phyloP scores from a whole-genome alignment of 2,888 invertebrate genomes.

The Trachelus troglodyta region DNA sequence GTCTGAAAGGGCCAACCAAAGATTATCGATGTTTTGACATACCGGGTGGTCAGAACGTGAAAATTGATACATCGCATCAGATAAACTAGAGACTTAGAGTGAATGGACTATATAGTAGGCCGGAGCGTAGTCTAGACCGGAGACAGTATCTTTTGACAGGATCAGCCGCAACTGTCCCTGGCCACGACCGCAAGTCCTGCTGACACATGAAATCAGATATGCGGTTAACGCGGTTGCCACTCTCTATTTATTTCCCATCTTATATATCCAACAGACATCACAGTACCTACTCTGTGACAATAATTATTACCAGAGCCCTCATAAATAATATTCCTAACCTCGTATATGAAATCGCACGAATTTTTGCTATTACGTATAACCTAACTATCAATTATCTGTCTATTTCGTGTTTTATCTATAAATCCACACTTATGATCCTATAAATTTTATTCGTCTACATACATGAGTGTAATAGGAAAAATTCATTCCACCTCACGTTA shows the following conservation, averaged over 20 bases:
- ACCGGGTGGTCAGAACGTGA: conserved; percentile 32
- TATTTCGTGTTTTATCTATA: background rate
- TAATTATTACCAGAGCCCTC: background rate
- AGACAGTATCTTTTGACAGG: conserved; percentile 42
- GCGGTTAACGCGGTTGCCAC: conserved; percentile 26
- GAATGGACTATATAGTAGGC: conserved; percentile 34
- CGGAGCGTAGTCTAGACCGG: background rate
- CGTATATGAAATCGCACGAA: background rate
- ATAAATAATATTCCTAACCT: background rate
- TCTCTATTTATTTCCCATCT: conserved; percentile 7
- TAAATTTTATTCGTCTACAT: background rate
- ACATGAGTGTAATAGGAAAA: background rate
- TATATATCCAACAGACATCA: background rate
- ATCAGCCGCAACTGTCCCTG: conserved; percentile 35
- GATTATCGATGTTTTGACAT: conserved; percentile 33
- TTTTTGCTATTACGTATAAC: background rate
- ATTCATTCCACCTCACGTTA: background rate
- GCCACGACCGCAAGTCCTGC: conserved; percentile 24
- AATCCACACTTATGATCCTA: background rate
- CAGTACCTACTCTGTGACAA: background rate
- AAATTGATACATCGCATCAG: conserved; percentile 43
- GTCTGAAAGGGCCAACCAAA: background rate
- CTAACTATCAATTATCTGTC: background rate
- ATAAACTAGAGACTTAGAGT: conserved; percentile 31
- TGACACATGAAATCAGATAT: conserved; percentile 41